Evolutionary conservation across 2,888 invertebrate species (phyloP), one percentile per base, ranked within the genome.

Genomic region (Leptinotarsa juncta): DNA sequence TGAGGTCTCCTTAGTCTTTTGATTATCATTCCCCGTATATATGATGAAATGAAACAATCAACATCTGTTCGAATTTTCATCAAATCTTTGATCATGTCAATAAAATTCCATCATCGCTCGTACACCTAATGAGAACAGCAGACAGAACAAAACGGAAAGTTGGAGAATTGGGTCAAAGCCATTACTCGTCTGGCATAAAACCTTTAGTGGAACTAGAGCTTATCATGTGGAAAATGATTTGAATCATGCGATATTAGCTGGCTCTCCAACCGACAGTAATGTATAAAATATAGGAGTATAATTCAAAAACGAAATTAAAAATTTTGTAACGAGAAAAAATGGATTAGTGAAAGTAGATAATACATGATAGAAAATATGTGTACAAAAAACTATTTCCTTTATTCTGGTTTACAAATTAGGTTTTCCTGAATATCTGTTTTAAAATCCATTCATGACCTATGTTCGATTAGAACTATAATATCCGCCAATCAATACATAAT

Each of bases 161-260:
- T 23, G 5, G 14, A 23, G 15, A 60, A 60, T 60, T 26, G 15
- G 60, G 26, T 60, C 60, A 60, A 15, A 60, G 26, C 60, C 20
- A 26, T 60, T 23, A 23, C 60, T 60, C 20, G 23, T 60, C 60
- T 26, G 60, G 26, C 60, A 23, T 26, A 26, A 60, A 60, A 60
- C 20, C 23, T 23, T 26, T 26, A 23, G 15, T 26, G 26, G 26
- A 20, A 15, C 7, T 4, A 60, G 23, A 26, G 23, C 26, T 15
- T 26, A 20, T 60, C 60, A 60, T 26, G 60, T 60, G 26, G 60
- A 60, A 60, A 60, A 60, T 60, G 60, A 60, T 23, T 23, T 26
- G 60, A 60, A 60, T 26, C 20, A 23, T 60, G 16, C 26, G 18
- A 23, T 60, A 60, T 60, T 26, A 60, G 60, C 60, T 23, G 26